phyloP scores from a whole-genome alignment of 2,797 vertebrate species.

The Salarias fasciatus region DNA sequence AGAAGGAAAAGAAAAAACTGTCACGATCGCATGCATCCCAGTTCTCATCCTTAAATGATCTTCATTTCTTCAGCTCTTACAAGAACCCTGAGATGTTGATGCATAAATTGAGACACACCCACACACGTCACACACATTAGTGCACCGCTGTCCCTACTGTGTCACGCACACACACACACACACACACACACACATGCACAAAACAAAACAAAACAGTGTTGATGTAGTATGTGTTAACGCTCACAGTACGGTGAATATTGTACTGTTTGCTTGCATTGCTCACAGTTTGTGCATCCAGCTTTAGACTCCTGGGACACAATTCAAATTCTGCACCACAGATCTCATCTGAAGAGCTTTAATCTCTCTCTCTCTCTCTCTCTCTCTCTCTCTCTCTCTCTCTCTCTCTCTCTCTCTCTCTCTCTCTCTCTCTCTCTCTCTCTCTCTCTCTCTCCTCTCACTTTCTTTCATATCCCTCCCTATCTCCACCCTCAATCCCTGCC shows the following conservation, averaged over 20 bases:
- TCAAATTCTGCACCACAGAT: conserved; percentile 78
- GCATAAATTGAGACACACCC: conserved; percentile 77
- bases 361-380: conserved; percentile 39
- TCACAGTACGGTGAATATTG: conserved; percentile 49
- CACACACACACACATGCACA: conserved; percentile 29
- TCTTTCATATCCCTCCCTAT: conserved; percentile 72
- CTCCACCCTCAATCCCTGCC: conserved; percentile 64
- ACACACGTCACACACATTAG: conserved; percentile 65
- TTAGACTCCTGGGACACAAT: conserved; percentile 74
- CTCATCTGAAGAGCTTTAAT: conserved; percentile 82
- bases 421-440: conserved; percentile 35
- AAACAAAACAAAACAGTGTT: conserved; percentile 38
- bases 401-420: conserved; percentile 43
- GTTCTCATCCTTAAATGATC: conserved; percentile 23
- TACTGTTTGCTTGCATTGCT: conserved; percentile 56
- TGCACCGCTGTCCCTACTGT: conserved; percentile 35
- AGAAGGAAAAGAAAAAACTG: conserved; percentile 4
- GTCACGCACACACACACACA: conserved; percentile 60
- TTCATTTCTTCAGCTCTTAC: conserved; percentile 27
- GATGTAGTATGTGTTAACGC: conserved; percentile 67
- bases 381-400: conserved; percentile 63
- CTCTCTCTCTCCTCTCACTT: conserved; percentile 45
- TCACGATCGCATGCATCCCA: conserved; percentile 20
- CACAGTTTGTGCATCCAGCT: conserved; percentile 59
- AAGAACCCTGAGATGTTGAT: conserved; percentile 55